Evolutionary conservation across 2,888 invertebrate species (phyloP), one percentile per base, ranked within the genome.

Genomic region (Augiades crinisus): DNA sequence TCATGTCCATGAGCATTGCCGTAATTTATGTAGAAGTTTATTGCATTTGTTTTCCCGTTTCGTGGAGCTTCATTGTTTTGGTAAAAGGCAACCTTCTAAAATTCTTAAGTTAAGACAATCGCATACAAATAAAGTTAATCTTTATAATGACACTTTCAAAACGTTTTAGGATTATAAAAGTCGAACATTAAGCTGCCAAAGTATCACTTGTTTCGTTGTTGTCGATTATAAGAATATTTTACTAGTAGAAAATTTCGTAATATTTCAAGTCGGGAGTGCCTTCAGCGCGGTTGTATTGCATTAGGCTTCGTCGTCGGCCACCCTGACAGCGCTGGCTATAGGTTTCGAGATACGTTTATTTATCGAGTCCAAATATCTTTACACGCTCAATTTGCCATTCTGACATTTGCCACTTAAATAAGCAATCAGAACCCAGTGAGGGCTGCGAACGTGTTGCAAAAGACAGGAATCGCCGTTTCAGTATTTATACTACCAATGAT

Each of bases 221-320:
- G n/a, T n/a, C n/a, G n/a, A n/a, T n/a, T n/a, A n/a, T n/a, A n/a
- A n/a, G n/a, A n/a, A n/a, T n/a, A n/a, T n/a, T n/a, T n/a, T n/a
- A n/a, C n/a, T 14, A 71, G 69, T 46, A 58, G 69, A 68, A 61
- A 77, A 75, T 75, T 77, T 79, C 71, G 73, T 75, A 81, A 80
- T 81, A 81, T n/a, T n/a, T 81, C 72, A 76, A 78, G 79, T 78
- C 81, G 73, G 76, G 78, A 78, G 78, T 73, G 82, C 81, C 80
- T 56, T 68, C 67, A 73, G 81, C 81, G 62, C 59, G 68, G 66
- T 75, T 75, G 75, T 73, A 77, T 81, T 81, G 68, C 77, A 78
- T 81, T 79, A 79, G 70, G 68, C 57, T 53, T 57, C 56, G n/a
- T 27, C 27, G 27, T 61, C 75, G 80, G 75, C 83, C 82, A 82